Evolutionary conservation across 1,140 invertebrate species (phyloP), one percentile per base, ranked within the genome.

Genomic region (Ephestia elutella): DNA sequence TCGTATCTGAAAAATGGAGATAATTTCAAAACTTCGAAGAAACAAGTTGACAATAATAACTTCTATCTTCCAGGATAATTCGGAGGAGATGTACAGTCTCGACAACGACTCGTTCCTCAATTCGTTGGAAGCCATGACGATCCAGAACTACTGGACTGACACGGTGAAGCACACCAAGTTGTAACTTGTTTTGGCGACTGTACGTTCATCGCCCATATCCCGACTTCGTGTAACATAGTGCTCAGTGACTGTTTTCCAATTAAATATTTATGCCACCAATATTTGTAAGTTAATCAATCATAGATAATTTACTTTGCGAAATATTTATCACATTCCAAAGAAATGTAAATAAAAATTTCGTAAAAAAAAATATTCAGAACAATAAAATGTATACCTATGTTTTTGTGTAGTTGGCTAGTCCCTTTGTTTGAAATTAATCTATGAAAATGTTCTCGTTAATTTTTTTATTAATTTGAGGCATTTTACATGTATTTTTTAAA

Each of bases 121-220:
- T 87, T 96, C 95, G 56, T 81, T 96, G 63, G 95, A 97, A 87
- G 95, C 95, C 56, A 96, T 97, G 95, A 97, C 95, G 72, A 96
- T 97, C 83, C 95, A 96, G 81, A 97, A 96, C 87, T 96, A 96
- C 78, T 97, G 95, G 95, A 96, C 95, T 54, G 95, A 96, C 83
- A 96, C 93, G 72, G 95, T 96, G 51, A 96, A 96, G 85, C 95
- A 96, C 89, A 97, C 95, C 70, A 97, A 97, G 88, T 91, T 97
- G 81, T 96, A 93, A 91, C 57, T 9, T 25, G 44, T 35, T 21
- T 50, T 28, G 20, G 7, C 9, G 51, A 30, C 20, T 25, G 25
- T 28, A 44, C 38, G 8, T 32, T 32, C 30, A 44, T 44, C 38
- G 8, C 9, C 9, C 30, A 44, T 44, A 44, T 44, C 38, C 15